Evolutionary conservation across 2,888 invertebrate genomes (phyloP).

Genomic region (Brachynemurus nebulosus): DNA sequence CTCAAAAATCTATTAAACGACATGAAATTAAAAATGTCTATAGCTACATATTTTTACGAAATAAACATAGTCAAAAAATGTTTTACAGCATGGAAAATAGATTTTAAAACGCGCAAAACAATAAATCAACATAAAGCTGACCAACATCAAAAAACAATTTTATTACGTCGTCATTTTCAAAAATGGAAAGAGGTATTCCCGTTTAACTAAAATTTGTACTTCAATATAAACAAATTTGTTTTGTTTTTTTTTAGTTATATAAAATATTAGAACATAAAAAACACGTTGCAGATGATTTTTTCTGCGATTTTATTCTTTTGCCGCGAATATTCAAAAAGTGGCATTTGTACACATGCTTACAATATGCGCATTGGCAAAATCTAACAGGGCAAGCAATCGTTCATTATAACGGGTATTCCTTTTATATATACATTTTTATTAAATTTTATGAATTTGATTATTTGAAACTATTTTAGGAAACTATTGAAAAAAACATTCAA

Average conservation of each 20-base stretch:
- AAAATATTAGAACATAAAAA: slow-evolving; percentile 36
- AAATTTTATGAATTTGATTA: background rate
- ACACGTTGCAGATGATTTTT: slow-evolving; percentile 60
- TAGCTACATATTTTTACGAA: slow-evolving; percentile 32
- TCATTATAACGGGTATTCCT: slow-evolving; percentile 29
- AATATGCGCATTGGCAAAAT: slow-evolving; percentile 34
- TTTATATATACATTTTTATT: background rate
- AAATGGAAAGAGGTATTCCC: slow-evolving; percentile 35
- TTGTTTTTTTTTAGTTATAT: slow-evolving; percentile 30
- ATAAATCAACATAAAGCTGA: slow-evolving; percentile 42
- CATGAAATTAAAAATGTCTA: slow-evolving; percentile 25
- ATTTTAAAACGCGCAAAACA: slow-evolving; percentile 35
- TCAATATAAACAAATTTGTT: slow-evolving; percentile 15
- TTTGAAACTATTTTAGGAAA: background rate
- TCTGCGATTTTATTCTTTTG: slow-evolving; percentile 40
- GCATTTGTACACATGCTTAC: slow-evolving; percentile 30
- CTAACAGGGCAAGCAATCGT: slow-evolving; percentile 31
- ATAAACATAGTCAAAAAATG: slow-evolving; percentile 26
- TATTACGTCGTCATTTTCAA: slow-evolving; percentile 33
- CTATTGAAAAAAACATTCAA: background rate
- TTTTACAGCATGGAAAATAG: slow-evolving; percentile 37
- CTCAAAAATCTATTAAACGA: background rate
- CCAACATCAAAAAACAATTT: slow-evolving; percentile 35
- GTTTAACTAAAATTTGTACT: slow-evolving; percentile 18
- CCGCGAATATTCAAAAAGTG: slow-evolving; percentile 38